phyloP scores from a whole-genome alignment of 1,140 invertebrate genomes.

The Chironomus tepperi region DNA sequence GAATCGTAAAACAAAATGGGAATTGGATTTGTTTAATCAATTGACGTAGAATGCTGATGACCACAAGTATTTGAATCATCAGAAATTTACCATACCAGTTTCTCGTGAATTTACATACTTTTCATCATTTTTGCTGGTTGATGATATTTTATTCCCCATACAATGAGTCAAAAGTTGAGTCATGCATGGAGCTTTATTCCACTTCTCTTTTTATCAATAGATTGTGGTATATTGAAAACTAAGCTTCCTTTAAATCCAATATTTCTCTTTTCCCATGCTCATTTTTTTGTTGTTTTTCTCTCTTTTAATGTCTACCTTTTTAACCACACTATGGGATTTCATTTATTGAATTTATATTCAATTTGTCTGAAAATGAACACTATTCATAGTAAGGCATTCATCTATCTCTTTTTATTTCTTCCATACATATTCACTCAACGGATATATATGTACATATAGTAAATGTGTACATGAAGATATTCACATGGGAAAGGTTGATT shows the following conservation, averaged over 20 bases:
- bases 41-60: too few relatives aligned
- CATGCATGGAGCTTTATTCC: neutral
- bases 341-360: constrained; percentile 23
- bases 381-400: neutral
- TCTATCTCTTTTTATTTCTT: too few relatives aligned
- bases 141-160: neutral
- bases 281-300: neutral
- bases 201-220: neutral
- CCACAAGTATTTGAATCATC: too few relatives aligned
- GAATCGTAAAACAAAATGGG: too few relatives aligned
- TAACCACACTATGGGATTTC: neutral
- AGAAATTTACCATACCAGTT: too few relatives aligned
- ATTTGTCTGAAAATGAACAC: constrained; percentile 17
- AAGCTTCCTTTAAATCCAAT: constrained; percentile 18
- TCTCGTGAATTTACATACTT: too few relatives aligned
- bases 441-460: too few relatives aligned
- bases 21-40: too few relatives aligned
- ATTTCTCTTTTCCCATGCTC: neutral
- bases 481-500: neutral
- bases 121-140: too few relatives aligned
- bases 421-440: too few relatives aligned
- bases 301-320: neutral
- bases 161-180: constrained; percentile 13
- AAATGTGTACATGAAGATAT: neutral
- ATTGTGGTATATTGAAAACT: constrained; percentile 2